phyloP scores from a whole-genome alignment of 2,888 invertebrate genomes.

The Disparrhopalites patrizii region DNA sequence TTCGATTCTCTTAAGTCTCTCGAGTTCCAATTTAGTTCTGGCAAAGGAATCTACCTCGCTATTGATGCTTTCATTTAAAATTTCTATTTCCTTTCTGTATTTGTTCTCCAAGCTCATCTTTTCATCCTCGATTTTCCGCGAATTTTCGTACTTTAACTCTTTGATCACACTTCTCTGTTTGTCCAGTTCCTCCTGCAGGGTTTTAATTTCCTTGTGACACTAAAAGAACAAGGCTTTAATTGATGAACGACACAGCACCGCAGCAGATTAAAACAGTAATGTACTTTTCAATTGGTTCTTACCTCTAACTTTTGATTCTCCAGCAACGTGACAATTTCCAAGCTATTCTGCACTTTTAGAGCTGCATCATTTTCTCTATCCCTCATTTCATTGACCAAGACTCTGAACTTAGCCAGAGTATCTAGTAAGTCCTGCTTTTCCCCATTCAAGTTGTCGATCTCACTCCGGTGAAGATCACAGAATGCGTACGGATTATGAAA shows the following conservation, averaged over 20 bases:
- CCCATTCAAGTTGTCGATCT: slow-evolving; percentile 67
- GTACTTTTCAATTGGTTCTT: neutral
- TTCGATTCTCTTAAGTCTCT: slow-evolving; percentile 73
- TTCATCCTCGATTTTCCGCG: slow-evolving; percentile 56
- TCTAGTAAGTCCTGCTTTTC: slow-evolving; percentile 67
- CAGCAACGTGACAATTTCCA: slow-evolving; percentile 69
- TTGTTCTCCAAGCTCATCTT: slow-evolving; percentile 58
- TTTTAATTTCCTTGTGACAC: slow-evolving; percentile 68
- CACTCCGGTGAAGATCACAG: slow-evolving; percentile 63
- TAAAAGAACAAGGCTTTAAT: too few species aligned
- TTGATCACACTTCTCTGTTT: slow-evolving; percentile 70
- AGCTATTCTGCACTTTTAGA: slow-evolving; percentile 62
- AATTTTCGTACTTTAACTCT: slow-evolving; percentile 70
- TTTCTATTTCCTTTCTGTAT: slow-evolving; percentile 73
- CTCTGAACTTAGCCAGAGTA: slow-evolving; percentile 65
- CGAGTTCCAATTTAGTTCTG: slow-evolving; percentile 68
- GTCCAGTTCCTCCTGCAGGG: slow-evolving; percentile 71
- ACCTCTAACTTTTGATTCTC: slow-evolving; percentile 66
- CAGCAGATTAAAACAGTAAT: neutral
- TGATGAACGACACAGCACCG: too few species aligned
- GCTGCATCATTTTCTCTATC: slow-evolving; percentile 61
- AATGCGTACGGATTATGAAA: slow-evolving; percentile 50
- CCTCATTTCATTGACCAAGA: slow-evolving; percentile 61
- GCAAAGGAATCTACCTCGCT: slow-evolving; percentile 76
- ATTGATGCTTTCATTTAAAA: slow-evolving; percentile 71